Conservation (phyloP, 2,888 invertebrate genomes). For the Archaeoteleia sp. region DNA sequence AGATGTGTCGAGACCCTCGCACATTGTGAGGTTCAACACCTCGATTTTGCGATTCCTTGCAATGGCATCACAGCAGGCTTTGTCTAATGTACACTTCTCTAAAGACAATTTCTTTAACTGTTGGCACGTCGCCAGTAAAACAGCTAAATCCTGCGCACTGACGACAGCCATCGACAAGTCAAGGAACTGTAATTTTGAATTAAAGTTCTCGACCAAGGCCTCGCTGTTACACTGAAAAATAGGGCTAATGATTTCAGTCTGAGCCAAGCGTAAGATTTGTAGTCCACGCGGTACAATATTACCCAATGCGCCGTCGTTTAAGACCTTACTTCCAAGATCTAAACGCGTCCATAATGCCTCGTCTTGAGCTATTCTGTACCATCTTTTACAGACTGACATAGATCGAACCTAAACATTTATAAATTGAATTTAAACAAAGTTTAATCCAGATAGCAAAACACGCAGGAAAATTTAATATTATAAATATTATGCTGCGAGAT, state of each 20-base stretch:
- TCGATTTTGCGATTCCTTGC: slow-evolving; percentile 82
- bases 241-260: slow-evolving; percentile 83
- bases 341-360: slow-evolving; percentile 91
- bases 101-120: slow-evolving; percentile 88
- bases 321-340: slow-evolving; percentile 84
- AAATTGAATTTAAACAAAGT: background rate
- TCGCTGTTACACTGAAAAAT: slow-evolving; percentile 74
- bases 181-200: slow-evolving; percentile 84
- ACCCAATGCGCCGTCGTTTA: slow-evolving; percentile 83
- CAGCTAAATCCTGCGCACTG: slow-evolving; percentile 77
- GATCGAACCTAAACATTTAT: slow-evolving; percentile 70
- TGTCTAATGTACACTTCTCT: slow-evolving; percentile 84
- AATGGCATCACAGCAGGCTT: slow-evolving; percentile 81
- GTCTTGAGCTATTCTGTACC: slow-evolving; percentile 87
- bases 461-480: background rate
- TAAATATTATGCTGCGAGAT: background rate
- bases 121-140: slow-evolving; percentile 81
- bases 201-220: slow-evolving; percentile 72
- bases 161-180: slow-evolving; percentile 90
- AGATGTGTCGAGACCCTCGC: slow-evolving; percentile 81
- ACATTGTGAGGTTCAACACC: slow-evolving; percentile 90
- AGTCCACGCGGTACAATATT: slow-evolving; percentile 87
- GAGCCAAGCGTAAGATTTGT: slow-evolving; percentile 85
- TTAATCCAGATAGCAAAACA: slow-evolving; percentile 1
- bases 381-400: slow-evolving; percentile 79